Percentiles rank a stretch among this genome's conserved stretches.
phyloP scores from a whole-genome alignment of 2,113 vertebrate species.

The Melanerpes aurifrons region DNA sequence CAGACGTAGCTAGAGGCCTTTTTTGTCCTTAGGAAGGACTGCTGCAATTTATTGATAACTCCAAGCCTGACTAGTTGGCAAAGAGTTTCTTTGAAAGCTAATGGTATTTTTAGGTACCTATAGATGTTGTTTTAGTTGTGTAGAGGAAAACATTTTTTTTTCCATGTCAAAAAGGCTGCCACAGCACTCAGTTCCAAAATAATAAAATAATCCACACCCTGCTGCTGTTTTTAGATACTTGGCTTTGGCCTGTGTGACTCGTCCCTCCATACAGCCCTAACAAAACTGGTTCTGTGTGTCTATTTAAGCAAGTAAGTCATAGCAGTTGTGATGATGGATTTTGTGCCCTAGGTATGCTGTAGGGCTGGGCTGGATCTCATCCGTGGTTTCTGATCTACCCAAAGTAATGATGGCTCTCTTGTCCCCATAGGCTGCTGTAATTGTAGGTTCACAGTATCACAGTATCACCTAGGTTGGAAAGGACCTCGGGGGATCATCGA shows the following conservation, averaged over 20 bases:
- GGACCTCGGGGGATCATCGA: no score
- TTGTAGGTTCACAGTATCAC: no score
- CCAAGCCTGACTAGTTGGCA: not conserved
- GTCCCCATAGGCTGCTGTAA: not conserved
- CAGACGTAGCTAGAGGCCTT: not conserved
- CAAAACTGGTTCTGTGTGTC: constrained; percentile 34
- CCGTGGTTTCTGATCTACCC: not conserved
- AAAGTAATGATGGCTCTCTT: not conserved
- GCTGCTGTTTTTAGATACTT: constrained; percentile 25
- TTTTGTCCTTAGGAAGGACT: not conserved
- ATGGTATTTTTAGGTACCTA: not conserved
- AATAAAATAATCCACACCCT: constrained; percentile 25
- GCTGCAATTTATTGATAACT: not conserved
- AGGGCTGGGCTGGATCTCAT: not conserved
- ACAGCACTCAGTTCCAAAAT: not conserved
- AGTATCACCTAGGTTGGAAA: no score
- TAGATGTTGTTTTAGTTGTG: not conserved
- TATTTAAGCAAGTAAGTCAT: not conserved
- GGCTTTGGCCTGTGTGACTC: not conserved
- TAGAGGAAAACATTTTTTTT: not conserved
- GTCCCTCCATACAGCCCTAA: not conserved
- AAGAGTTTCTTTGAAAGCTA: not conserved
- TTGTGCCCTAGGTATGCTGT: not conserved
- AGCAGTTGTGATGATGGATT: not conserved
- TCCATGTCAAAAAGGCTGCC: not conserved